Percentiles rank a stretch among this genome's conserved stretches.
These are phyloP conservation scores for Xenopus petersii DNA, from an alignment of 2,797 vertebrate genomes.

Conservation along the genomic window DNA sequence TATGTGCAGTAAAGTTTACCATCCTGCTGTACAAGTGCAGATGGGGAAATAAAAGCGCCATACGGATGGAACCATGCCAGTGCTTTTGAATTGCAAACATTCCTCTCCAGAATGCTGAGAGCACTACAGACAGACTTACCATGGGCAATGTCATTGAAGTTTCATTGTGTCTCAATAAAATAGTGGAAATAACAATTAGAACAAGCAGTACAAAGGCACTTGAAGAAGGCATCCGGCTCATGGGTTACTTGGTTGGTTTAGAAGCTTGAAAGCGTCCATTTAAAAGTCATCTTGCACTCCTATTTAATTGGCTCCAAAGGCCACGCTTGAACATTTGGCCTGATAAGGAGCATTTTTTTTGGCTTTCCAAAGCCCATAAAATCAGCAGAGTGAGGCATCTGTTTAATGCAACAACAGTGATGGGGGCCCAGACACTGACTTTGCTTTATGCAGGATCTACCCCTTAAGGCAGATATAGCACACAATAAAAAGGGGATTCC, in stretches of 20 bases:
- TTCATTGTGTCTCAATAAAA: slow-evolving; percentile 50
- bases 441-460: slow-evolving; percentile 58
- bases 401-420: slow-evolving; percentile 61
- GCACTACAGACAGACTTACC: slow-evolving; percentile 11
- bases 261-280: slow-evolving; percentile 61
- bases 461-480: slow-evolving; percentile 66
- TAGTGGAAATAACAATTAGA: slow-evolving; percentile 53
- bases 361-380: slow-evolving; percentile 63
- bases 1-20: slow-evolving; percentile 37
- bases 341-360: slow-evolving; percentile 62
- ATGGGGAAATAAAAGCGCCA: slow-evolving; percentile 41
- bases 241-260: slow-evolving; percentile 54
- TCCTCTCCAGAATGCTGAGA: slow-evolving; percentile 17
- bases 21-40: slow-evolving; percentile 29
- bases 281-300: slow-evolving; percentile 59
- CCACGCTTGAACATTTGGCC: slow-evolving; percentile 58
- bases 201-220: slow-evolving; percentile 50
- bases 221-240: slow-evolving; percentile 53
- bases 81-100: slow-evolving; percentile 26
- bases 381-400: slow-evolving; percentile 65
- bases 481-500: slow-evolving; percentile 60
- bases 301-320: slow-evolving; percentile 62
- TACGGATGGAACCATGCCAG: slow-evolving; percentile 37
- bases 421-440: slow-evolving; percentile 58
- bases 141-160: slow-evolving; percentile 31